A percentile compares a stretch with the other conserved stretches of the same genome.
Conservation (phyloP, 2,888 invertebrate species). For the Tuberolachnus salignus region DNA sequence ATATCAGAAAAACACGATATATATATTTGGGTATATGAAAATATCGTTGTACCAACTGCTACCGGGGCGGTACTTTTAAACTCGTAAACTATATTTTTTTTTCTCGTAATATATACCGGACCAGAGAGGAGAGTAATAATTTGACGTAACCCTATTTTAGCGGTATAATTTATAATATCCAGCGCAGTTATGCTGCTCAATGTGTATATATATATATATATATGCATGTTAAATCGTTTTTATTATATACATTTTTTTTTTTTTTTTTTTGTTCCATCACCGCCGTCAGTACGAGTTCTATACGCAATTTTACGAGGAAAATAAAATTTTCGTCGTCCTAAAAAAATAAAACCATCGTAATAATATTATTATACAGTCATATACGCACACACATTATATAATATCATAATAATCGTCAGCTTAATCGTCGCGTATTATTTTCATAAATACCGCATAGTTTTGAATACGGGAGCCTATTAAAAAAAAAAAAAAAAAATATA, state of each 20-base stretch:
- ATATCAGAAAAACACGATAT: neutral
- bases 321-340: neutral
- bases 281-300: neutral
- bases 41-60: slow-evolving; percentile 28
- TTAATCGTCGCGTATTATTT: neutral
- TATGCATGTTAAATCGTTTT: neutral
- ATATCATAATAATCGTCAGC: neutral
- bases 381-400: too few species aligned
- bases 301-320: neutral
- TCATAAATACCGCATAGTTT: slow-evolving; percentile 4
- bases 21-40: too few species aligned
- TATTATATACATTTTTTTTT: neutral
- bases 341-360: neutral
- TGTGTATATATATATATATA: too few species aligned
- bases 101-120: neutral
- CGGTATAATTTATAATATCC: slow-evolving; percentile 21
- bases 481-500: too few species aligned
- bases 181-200: too few species aligned
- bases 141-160: neutral
- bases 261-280: neutral
- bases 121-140: slow-evolving; percentile 8
- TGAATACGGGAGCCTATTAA: slow-evolving; percentile 27
- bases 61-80: slow-evolving; percentile 16
- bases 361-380: neutral
- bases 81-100: slow-evolving; percentile 31